Evolutionary conservation across 2,888 invertebrate genomes (phyloP), one percentile per base, ranked within the genome.

Genomic region (Microchrysa polita): DNA sequence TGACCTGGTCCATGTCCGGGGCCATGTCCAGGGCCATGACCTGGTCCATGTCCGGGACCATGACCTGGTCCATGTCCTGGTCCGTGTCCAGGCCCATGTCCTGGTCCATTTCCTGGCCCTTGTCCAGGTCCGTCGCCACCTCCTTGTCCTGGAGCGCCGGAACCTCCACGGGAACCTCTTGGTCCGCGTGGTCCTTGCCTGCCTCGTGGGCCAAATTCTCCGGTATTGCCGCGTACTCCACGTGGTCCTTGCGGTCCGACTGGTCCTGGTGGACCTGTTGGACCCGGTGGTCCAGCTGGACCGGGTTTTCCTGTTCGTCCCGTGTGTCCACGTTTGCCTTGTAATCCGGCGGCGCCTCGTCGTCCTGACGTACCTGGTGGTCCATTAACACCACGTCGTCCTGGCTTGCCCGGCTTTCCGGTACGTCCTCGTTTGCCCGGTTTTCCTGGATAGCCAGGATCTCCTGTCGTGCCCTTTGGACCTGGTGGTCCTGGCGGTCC

Each of bases 371-470:
- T 88, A n/a, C 69, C 69, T 20, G 69, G 69, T 20, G 16, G 40
- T 2, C 69, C 69, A 34, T 34, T 16, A 12, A 14, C 9, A n/a
- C 69, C 69, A 20, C 42, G 16, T 14, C 42, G 55, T 18, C 69
- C 69, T 40, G 69, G 69, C 34, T 22, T 55, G 5, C 69, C 69
- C 5, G 69, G 18, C n/a, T 55, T 59, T 34, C 74, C 74, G n/a
- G 52, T 34, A 9, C 18, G 16, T 1, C 74, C 74, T 16, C 44
- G 57, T 12, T 61, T 42, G 7, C 90, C 93, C 67, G 88, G 85
- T 73, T 89, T 88, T n/a, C 92, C 92, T 80, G 92, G 92, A 79
- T 92, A 92, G 42, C 93, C 93, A 16, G 89, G 87, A 77, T 91
- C 84, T 59, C 93, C 92, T 0, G 90, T 88, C 55, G 88, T 88